These are phyloP conservation scores for Ormyrus labotus DNA, from an alignment of 2,888 invertebrate species.

Conservation along the genomic window DNA sequence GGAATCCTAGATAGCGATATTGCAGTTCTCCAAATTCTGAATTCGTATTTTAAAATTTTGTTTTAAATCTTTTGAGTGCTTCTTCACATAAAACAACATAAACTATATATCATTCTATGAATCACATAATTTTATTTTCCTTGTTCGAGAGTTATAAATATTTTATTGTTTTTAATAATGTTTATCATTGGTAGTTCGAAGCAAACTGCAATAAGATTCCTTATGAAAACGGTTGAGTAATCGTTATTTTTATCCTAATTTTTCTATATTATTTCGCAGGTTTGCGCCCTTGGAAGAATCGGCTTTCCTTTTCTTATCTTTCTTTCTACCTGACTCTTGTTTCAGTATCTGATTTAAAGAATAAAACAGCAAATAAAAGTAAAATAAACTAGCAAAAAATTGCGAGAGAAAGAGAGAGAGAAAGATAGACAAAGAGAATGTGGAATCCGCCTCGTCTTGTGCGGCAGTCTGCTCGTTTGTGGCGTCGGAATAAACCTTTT, in stretches of 20 bases:
- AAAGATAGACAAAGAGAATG: slow-evolving; percentile 39
- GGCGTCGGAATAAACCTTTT: slow-evolving; percentile 45
- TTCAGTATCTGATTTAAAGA: slow-evolving; percentile 47
- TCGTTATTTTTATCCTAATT: slow-evolving; percentile 13
- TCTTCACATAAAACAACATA: too few species aligned
- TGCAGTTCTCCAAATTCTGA: too few species aligned
- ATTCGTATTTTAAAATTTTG: too few species aligned
- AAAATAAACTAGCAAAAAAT: slow-evolving; percentile 44
- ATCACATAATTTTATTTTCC: slow-evolving; percentile 12
- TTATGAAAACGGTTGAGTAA: too few species aligned
- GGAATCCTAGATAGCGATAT: too few species aligned
- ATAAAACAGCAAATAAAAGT: slow-evolving; percentile 34
- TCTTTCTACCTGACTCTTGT: slow-evolving; percentile 52
- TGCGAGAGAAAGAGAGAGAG: slow-evolving; percentile 32
- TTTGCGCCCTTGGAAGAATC: slow-evolving; percentile 39
- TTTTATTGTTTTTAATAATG: background rate
- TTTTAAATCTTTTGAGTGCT: too few species aligned
- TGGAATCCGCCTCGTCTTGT: slow-evolving; percentile 39
- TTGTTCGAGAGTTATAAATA: slow-evolving; percentile 17
- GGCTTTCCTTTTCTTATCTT: slow-evolving; percentile 54
- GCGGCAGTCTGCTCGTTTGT: slow-evolving; percentile 38
- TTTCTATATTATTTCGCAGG: slow-evolving; percentile 42
- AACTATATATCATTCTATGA: too few species aligned
- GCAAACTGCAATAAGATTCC: too few species aligned
- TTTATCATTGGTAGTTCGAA: too few species aligned